Evolutionary conservation across 2,888 invertebrate species (phyloP).

Genomic region (Drosophila mettleri): DNA sequence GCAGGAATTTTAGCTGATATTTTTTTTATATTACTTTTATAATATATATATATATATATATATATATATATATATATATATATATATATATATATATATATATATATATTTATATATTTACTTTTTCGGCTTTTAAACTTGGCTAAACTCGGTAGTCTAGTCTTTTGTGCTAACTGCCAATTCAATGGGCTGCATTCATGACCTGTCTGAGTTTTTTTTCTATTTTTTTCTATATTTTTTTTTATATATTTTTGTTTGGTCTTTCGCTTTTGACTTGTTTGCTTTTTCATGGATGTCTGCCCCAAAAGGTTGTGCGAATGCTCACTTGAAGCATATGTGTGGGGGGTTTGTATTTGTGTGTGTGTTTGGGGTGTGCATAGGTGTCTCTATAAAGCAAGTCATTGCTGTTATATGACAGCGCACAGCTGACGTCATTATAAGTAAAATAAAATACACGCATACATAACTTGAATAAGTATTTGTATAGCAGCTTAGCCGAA

Average conservation of each 20-base stretch:
- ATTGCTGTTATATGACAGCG: slow-evolving; percentile 38
- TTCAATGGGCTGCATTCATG: slow-evolving; percentile 73
- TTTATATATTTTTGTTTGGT: slow-evolving; percentile 40
- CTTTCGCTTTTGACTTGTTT: slow-evolving; percentile 58
- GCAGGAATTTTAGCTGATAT: neutral
- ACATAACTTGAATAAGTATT: slow-evolving; percentile 16
- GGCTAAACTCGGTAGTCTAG: slow-evolving; percentile 72
- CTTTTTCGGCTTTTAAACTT: slow-evolving; percentile 69
- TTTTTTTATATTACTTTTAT: slow-evolving; percentile 12
- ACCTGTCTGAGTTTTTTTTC: slow-evolving; percentile 51
- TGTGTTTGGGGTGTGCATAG: slow-evolving; percentile 12
- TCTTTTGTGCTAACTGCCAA: slow-evolving; percentile 71
- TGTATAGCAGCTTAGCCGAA: slow-evolving; percentile 20
- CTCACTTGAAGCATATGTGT: slow-evolving; percentile 35
- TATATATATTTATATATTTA: slow-evolving; percentile 36
- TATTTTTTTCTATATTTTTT: slow-evolving; percentile 21
- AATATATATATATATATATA: slow-evolving; percentile 36
- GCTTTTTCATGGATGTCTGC: slow-evolving; percentile 46
- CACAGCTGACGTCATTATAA: slow-evolving; percentile 67
- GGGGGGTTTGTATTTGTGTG: neutral
- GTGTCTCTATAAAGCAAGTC: slow-evolving; percentile 38
- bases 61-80: slow-evolving; percentile 36
- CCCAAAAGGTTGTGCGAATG: slow-evolving; percentile 41
- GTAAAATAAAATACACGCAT: slow-evolving; percentile 23
- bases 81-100: slow-evolving; percentile 37